Percentiles rank a stretch among this genome's conserved stretches.
Conservation (phyloP, 2,797 vertebrate species). For the Scolopax bukidnonensis region DNA sequence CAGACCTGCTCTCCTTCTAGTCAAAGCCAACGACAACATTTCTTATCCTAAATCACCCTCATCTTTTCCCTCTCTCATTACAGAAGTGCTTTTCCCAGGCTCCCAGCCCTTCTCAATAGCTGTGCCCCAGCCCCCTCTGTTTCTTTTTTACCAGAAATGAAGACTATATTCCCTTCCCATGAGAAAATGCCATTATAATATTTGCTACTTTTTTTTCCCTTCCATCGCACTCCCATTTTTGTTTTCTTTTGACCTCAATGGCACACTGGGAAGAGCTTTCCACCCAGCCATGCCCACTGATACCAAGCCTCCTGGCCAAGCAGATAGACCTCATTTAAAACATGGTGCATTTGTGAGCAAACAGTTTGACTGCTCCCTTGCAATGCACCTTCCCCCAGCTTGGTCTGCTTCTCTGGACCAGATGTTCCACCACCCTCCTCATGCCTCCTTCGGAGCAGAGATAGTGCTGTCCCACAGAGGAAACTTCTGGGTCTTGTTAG, state of each 20-base stretch:
- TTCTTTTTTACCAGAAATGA: constrained; percentile 53
- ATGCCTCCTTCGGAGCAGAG: background rate
- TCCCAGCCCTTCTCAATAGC: constrained; percentile 49
- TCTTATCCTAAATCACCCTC: constrained; percentile 68
- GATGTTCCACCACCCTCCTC: background rate
- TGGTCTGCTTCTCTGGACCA: background rate
- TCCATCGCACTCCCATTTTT: constrained; percentile 25
- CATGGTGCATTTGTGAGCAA: fast-evolving
- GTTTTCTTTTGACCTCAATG: constrained; percentile 32
- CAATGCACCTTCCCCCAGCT: background rate
- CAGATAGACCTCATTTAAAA: background rate
- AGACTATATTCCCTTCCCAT: constrained; percentile 63
- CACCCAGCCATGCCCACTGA: background rate
- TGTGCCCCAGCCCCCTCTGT: constrained; percentile 49
- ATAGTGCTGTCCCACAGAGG: background rate
- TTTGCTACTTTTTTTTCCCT: constrained; percentile 3
- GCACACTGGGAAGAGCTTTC: constrained; percentile 26
- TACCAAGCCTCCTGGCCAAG: background rate
- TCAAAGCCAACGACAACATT: constrained; percentile 61
- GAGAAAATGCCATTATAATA: constrained; percentile 61
- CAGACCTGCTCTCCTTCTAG: constrained; percentile 46
- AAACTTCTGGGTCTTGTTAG: background rate
- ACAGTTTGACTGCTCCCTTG: background rate
- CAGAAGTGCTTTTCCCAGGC: constrained; percentile 60
- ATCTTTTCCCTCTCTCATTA: constrained; percentile 60